A percentile compares a stretch with the other conserved stretches of the same genome.
Evolutionary conservation across 2,888 invertebrate species (phyloP).

Genomic region (Tenthredo mesomela): DNA sequence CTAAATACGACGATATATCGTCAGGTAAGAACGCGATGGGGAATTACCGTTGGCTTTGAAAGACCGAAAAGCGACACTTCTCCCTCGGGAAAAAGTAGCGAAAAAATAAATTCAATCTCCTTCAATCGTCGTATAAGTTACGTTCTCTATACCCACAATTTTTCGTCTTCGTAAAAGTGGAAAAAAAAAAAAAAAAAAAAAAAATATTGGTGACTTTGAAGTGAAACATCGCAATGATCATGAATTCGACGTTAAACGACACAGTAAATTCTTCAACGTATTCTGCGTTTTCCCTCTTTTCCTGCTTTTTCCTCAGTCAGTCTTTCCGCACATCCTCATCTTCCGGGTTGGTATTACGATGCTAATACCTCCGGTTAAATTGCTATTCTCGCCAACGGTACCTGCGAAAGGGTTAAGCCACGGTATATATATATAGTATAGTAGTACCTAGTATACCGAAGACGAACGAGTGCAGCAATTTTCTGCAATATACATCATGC

Average conservation of each 20-base stretch:
- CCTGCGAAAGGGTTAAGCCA: conserved; percentile 18
- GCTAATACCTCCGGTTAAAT: conserved; percentile 20
- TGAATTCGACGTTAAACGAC: too few relatives aligned
- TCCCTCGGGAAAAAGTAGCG: neutral
- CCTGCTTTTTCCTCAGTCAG: neutral
- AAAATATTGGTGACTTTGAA: too few relatives aligned
- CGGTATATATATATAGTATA: neutral
- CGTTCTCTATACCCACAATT: neutral
- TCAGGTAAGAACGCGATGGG: conserved; percentile 1
- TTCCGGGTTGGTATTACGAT: conserved; percentile 41
- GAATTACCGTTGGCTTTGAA: conserved; percentile 46
- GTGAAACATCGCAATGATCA: neutral
- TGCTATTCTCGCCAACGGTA: conserved; percentile 32
- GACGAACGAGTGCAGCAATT: conserved; percentile 24
- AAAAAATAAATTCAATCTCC: conserved; percentile 5
- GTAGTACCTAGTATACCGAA: conserved; percentile 24
- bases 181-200: too few relatives aligned
- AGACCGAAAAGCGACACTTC: conserved; percentile 35
- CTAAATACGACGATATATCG: conserved; percentile 36
- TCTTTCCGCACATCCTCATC: conserved; percentile 6
- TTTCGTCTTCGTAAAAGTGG: neutral
- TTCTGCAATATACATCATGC: conserved; percentile 9
- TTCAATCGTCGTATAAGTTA: neutral
- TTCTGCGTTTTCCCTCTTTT: neutral
- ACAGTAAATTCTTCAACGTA: neutral